Evolutionary conservation across 2,113 vertebrate genomes (phyloP).

Genomic region (Rousettus leschenaultii): DNA sequence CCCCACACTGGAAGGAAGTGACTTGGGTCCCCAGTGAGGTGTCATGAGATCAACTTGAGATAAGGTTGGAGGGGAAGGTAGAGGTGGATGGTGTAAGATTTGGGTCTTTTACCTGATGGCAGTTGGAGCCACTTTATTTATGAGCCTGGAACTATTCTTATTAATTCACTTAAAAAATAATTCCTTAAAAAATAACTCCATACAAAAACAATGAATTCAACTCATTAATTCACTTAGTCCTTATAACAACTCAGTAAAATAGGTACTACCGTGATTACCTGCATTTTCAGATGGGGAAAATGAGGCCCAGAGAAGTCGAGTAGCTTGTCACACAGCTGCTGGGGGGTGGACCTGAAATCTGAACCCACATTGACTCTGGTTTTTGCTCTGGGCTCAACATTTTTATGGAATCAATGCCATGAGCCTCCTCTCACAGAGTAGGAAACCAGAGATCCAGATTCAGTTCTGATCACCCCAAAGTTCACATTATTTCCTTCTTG

Average conservation of each 20-base stretch:
- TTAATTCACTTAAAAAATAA: background rate
- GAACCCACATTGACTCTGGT: background rate
- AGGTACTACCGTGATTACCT: background rate
- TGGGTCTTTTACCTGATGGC: background rate
- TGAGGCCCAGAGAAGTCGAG: background rate
- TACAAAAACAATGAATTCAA: background rate
- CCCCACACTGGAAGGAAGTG: background rate
- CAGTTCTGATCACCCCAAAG: background rate
- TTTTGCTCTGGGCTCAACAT: background rate
- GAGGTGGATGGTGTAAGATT: background rate
- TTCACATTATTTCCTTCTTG: background rate
- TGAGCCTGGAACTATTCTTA: background rate
- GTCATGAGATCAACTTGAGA: background rate
- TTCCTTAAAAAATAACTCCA: background rate
- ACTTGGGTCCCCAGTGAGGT: background rate
- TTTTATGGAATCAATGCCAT: background rate
- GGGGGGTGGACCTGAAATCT: background rate
- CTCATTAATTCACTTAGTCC: background rate
- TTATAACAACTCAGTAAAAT: background rate
- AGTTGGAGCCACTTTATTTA: background rate
- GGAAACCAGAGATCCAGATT: background rate
- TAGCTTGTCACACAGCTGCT: background rate
- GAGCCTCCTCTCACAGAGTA: background rate
- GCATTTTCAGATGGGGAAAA: background rate
- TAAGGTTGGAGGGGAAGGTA: too few species aligned